Percentiles rank a stretch among this genome's conserved stretches.
Evolutionary conservation across 2,888 invertebrate species (phyloP).

Genomic region (Meliscaeva auricollis): DNA sequence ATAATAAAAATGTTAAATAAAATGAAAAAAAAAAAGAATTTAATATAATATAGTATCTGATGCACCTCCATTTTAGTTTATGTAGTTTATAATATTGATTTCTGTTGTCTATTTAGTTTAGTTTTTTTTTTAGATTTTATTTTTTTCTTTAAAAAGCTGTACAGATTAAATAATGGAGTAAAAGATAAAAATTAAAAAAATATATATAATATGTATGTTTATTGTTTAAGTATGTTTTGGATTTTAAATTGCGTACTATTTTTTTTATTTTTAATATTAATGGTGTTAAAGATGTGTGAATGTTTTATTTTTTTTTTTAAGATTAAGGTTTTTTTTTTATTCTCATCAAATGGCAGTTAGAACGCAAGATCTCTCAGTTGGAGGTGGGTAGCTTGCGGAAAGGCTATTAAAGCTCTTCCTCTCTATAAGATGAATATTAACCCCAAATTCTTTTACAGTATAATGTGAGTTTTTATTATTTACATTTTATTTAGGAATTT

Average conservation of each 20-base stretch:
- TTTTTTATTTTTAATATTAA: slow-evolving; percentile 7
- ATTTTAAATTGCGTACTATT: slow-evolving; percentile 66
- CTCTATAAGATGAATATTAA: slow-evolving; percentile 10
- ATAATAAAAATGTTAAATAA: neutral
- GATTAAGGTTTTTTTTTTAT: neutral
- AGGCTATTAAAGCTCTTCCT: slow-evolving; percentile 6
- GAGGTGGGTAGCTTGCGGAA: slow-evolving; percentile 34
- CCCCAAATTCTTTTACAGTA: neutral
- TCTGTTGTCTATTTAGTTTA: slow-evolving; percentile 35
- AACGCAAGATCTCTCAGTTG: slow-evolving; percentile 7
- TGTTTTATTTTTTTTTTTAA: slow-evolving; percentile 19
- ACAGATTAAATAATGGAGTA: slow-evolving; percentile 27
- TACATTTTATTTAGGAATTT: slow-evolving; percentile 3
- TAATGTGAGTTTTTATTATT: slow-evolving; percentile 22
- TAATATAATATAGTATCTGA: slow-evolving; percentile 58
- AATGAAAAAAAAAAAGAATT: slow-evolving; percentile 23
- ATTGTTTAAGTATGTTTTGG: slow-evolving; percentile 30
- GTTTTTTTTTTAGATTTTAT: neutral
- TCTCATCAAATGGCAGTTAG: slow-evolving; percentile 1
- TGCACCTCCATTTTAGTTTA: slow-evolving; percentile 70
- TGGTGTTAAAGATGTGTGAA: slow-evolving; percentile 53
- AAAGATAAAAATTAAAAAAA: slow-evolving; percentile 53
- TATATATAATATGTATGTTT: slow-evolving; percentile 30
- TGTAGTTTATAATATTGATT: slow-evolving; percentile 48
- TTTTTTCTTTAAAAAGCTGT: slow-evolving; percentile 37